Evolutionary conservation across 2,888 invertebrate species (phyloP).

Genomic region (Tenthredo scrophulariae): DNA sequence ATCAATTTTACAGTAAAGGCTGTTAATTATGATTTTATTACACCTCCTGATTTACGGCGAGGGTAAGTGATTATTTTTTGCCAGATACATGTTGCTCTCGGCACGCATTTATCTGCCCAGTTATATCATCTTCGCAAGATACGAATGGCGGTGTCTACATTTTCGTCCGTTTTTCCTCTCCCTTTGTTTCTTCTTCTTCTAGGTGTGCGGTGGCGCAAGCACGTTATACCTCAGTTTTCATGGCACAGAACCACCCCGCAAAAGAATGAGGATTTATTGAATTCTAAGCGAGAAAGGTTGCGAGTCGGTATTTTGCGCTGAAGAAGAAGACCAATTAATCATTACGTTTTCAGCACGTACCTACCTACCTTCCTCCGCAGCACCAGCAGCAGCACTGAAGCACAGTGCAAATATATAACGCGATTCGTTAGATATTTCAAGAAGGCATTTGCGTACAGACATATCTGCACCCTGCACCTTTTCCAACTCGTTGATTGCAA

Average conservation of each 20-base stretch:
- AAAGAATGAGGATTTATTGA: constrained; percentile 35
- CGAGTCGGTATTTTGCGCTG: not conserved
- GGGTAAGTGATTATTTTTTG: not conserved
- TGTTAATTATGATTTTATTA: not conserved
- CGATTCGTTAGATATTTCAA: constrained; percentile 13
- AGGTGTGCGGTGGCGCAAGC: not conserved
- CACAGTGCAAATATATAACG: not conserved
- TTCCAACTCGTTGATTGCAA: constrained; percentile 4
- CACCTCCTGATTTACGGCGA: not conserved
- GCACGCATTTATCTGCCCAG: not conserved
- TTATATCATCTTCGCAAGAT: not conserved
- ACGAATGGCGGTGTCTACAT: not conserved
- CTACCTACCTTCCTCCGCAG: not conserved
- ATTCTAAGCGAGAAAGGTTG: constrained; percentile 1
- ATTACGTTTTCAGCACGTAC: not conserved
- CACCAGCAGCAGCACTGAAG: not conserved
- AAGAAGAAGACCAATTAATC: constrained; percentile 34
- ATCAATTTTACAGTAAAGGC: not conserved
- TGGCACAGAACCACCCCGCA: not conserved
- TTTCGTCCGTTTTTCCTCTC: not conserved
- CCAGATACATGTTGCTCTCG: not conserved
- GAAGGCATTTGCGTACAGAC: not conserved
- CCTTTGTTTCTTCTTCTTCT: not conserved
- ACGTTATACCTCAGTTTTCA: not conserved
- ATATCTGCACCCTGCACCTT: not conserved